A percentile compares a stretch with the other conserved stretches of the same genome.
Evolutionary conservation across 2,113 vertebrate genomes (phyloP).

Genomic region (Indri indri): DNA sequence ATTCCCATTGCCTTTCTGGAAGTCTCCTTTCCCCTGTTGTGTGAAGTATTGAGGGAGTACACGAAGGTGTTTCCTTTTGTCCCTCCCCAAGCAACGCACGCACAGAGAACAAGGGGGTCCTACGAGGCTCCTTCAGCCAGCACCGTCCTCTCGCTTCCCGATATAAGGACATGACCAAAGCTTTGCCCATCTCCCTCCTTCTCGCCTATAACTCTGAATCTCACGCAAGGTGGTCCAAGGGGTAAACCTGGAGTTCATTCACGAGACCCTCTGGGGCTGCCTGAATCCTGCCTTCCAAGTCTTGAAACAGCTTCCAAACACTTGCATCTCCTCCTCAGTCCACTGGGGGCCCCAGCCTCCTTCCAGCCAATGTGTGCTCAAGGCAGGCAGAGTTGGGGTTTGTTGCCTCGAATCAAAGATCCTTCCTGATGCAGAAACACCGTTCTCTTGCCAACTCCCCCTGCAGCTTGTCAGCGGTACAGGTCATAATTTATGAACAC

Average conservation of each 20-base stretch:
- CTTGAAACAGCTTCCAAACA: not conserved
- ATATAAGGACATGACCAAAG: not conserved
- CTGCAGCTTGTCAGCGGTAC: too few species aligned
- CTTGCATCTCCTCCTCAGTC: not conserved
- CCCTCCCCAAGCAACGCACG: too few species aligned
- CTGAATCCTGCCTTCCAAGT: not conserved
- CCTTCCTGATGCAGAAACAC: not conserved
- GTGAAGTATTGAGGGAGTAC: not conserved
- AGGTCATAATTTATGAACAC: not conserved
- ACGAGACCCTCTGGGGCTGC: not conserved
- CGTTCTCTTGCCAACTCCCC: not conserved
- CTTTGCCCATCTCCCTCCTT: not conserved
- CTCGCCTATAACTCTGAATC: not conserved
- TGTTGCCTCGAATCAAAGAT: not conserved
- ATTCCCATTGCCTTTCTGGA: not conserved
- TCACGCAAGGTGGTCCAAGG: too few species aligned
- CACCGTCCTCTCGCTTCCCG: not conserved
- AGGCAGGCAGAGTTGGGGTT: not conserved
- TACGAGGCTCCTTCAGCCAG: not conserved
- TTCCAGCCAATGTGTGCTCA: not conserved
- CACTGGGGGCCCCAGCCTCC: not conserved
- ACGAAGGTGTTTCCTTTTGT: not conserved
- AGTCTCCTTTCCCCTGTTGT: not conserved
- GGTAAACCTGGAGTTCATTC: accelerated
- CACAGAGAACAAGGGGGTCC: not conserved